Conservation (phyloP, 2,797 vertebrate genomes). For the Lophius americanus region DNA sequence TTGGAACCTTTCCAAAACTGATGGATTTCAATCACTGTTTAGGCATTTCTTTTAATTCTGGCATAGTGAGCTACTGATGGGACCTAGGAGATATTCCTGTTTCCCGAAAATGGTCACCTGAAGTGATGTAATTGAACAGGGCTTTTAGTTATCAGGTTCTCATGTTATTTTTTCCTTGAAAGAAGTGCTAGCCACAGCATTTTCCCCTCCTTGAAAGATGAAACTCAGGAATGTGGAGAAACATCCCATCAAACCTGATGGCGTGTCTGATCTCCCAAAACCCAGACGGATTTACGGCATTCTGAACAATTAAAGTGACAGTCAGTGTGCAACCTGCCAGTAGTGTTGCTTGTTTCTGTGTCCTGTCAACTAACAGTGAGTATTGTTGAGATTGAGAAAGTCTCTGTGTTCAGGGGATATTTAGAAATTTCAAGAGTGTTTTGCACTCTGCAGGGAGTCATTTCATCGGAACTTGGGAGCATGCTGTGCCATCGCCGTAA, state of each 20-base stretch:
- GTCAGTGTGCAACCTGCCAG: constrained; percentile 41
- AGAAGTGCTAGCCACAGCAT: constrained; percentile 35
- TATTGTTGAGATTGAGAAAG: constrained; percentile 30
- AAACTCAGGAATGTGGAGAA: constrained; percentile 23
- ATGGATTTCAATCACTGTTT: too few species aligned
- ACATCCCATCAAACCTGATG: constrained; percentile 29
- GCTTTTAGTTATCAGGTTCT: too few species aligned
- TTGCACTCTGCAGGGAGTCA: constrained; percentile 62
- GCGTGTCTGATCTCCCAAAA: constrained; percentile 25
- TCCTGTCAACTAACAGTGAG: constrained; percentile 33
- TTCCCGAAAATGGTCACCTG: too few species aligned
- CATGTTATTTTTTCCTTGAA: constrained; percentile 32
- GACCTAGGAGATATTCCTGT: too few species aligned
- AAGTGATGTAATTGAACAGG: too few species aligned
- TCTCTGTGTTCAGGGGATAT: constrained; percentile 57
- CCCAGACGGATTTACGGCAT: constrained; percentile 20
- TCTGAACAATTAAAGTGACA: constrained; percentile 29
- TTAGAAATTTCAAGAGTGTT: constrained; percentile 70
- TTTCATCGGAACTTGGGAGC: constrained; percentile 63
- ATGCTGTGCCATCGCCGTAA: constrained; percentile 37
- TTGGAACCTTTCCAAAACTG: too few species aligned
- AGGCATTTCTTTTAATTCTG: too few species aligned
- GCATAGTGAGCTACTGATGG: too few species aligned
- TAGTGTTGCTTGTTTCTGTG: constrained; percentile 18
- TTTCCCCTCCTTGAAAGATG: constrained; percentile 41